Conservation (phyloP, 2,113 vertebrate species). For the Fulmarus glacialis region DNA sequence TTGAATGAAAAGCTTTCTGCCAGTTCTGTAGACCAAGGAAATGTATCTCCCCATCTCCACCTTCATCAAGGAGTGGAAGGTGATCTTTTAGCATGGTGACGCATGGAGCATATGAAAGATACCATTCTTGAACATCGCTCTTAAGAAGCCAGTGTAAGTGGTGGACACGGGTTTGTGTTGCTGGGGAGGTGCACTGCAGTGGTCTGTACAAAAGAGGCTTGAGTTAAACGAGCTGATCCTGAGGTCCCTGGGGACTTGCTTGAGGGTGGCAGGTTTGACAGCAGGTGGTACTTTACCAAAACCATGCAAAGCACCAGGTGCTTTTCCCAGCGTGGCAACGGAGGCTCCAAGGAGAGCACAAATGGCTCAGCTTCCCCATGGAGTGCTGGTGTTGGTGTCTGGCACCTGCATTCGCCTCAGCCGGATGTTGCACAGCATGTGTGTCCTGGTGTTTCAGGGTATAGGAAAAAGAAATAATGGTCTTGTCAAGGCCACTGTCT, state of each 20-base stretch:
- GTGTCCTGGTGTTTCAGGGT: background rate
- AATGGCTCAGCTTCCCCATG: background rate
- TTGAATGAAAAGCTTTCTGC: background rate
- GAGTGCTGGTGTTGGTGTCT: background rate
- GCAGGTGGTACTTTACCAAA: background rate
- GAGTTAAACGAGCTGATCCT: background rate
- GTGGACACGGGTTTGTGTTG: background rate
- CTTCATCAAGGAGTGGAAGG: background rate
- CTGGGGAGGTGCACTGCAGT: background rate
- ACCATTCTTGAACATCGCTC: background rate
- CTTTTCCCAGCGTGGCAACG: background rate
- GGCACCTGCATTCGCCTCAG: background rate
- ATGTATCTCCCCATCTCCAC: background rate
- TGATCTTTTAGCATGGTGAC: background rate
- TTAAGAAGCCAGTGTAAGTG: rapidly evolving
- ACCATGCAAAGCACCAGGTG: background rate
- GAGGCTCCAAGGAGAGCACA: background rate
- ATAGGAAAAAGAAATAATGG: background rate
- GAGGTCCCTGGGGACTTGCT: background rate
- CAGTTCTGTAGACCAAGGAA: background rate
- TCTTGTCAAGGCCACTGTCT: background rate
- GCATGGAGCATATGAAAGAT: background rate
- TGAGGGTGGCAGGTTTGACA: background rate
- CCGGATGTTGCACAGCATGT: background rate
- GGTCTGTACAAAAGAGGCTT: background rate